phyloP scores from a whole-genome alignment of 2,797 vertebrate genomes.

The Balearica regulorum region DNA sequence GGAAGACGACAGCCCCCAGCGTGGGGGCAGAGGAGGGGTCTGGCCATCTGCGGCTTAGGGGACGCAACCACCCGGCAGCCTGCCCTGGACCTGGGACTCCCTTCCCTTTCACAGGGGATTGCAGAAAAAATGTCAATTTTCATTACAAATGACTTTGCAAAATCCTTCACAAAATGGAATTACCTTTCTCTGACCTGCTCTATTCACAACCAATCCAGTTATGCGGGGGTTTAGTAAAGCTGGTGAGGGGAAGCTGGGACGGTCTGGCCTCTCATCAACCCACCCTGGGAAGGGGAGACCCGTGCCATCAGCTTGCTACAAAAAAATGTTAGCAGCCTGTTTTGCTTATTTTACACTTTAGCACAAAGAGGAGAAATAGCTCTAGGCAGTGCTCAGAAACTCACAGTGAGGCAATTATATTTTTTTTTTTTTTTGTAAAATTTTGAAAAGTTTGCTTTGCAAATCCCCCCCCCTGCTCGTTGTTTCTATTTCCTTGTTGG shows the following conservation, averaged over 20 bases:
- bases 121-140: not conserved
- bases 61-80: constrained; percentile 5
- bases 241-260: not conserved
- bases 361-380: not conserved
- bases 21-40: not conserved
- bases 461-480: not conserved
- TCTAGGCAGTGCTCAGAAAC: not conserved
- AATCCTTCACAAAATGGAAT: constrained; percentile 20
- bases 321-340: not conserved
- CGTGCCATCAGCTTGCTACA: not conserved
- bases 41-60: not conserved
- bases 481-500: not conserved
- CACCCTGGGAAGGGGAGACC: not conserved
- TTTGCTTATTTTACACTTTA: not conserved
- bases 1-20: not conserved
- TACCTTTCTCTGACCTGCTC: not conserved
- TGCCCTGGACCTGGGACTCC: not conserved
- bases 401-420: not conserved
- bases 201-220: not conserved
- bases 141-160: constrained; percentile 34
- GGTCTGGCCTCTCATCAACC: not conserved
- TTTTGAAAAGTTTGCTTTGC: not conserved
- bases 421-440: not conserved
- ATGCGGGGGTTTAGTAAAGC: not conserved
- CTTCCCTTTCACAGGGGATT: not conserved